Conservation (phyloP, 1,140 invertebrate genomes). For the Holotrichia oblita region DNA sequence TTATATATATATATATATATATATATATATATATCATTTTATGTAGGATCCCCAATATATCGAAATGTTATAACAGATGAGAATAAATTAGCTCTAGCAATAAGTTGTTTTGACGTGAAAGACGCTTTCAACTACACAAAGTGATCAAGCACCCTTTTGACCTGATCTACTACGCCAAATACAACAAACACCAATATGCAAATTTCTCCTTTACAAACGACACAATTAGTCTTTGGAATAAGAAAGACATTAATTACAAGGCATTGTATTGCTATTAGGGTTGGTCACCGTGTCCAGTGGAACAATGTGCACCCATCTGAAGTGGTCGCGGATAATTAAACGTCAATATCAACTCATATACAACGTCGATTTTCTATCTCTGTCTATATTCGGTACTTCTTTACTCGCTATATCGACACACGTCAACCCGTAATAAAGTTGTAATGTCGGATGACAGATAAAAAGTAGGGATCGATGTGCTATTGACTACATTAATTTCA, state of each 20-base stretch:
- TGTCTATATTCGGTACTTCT: neutral
- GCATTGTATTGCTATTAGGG: constrained; percentile 19
- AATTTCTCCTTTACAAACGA: constrained; percentile 6
- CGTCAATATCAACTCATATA: constrained; percentile 21
- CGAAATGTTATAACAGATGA: too few species aligned
- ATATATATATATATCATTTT: too few species aligned
- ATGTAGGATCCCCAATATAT: too few species aligned
- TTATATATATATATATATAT: too few species aligned
- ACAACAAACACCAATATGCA: constrained; percentile 15
- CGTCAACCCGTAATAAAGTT: neutral
- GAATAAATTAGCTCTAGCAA: too few species aligned
- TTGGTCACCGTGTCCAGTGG: constrained; percentile 3
- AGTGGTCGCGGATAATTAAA: constrained; percentile 26
- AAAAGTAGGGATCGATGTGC: neutral
- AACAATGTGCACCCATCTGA: constrained; percentile 13
- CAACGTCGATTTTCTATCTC: neutral
- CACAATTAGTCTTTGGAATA: neutral
- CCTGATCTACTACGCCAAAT: neutral
- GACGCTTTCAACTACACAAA: too few species aligned
- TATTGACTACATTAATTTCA: too few species aligned
- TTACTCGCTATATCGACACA: neutral
- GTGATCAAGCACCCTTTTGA: constrained; percentile 1
- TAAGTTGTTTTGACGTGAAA: too few species aligned
- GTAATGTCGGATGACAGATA: neutral
- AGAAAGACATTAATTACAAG: constrained; percentile 30